phyloP scores from a whole-genome alignment of 2,113 vertebrate species.

The Entomyzon cyanotis region DNA sequence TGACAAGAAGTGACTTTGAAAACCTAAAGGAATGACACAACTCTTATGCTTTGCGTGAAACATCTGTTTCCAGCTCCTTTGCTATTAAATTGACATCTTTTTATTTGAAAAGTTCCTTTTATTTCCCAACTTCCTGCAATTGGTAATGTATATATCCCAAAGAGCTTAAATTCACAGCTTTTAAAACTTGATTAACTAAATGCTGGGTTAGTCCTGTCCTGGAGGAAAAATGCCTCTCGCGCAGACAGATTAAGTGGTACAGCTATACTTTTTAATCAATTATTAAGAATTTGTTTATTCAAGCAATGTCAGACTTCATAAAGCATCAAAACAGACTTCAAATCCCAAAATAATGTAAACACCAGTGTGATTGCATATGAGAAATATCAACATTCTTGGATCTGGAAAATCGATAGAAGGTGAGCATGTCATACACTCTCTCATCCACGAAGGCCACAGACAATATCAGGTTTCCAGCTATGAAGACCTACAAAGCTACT shows the following conservation, averaged over 20 bases:
- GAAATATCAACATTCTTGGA: conserved; percentile 65
- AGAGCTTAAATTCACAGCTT: conserved; percentile 69
- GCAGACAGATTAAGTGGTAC: conserved; percentile 46
- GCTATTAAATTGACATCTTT: conserved; percentile 83
- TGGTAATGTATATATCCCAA: conserved; percentile 75
- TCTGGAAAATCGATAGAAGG: conserved; percentile 52
- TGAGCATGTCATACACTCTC: neutral
- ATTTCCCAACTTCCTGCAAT: conserved; percentile 79
- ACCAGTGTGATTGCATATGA: conserved; percentile 47
- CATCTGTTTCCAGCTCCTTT: conserved; percentile 81
- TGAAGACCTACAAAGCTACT: neutral
- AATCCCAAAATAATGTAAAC: conserved; percentile 67
- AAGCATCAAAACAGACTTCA: conserved; percentile 69
- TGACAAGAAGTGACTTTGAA: conserved; percentile 84
- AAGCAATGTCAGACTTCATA: conserved; percentile 70
- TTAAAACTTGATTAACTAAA: conserved; percentile 64
- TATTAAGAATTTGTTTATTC: conserved; percentile 71
- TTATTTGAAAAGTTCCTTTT: conserved; percentile 82
- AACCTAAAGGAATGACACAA: conserved; percentile 75
- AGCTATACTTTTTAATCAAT: conserved; percentile 66
- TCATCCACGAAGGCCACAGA: neutral
- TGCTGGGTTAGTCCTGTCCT: conserved; percentile 46
- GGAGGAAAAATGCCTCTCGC: neutral
- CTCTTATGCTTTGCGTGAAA: conserved; percentile 67
- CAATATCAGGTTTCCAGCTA: conserved; percentile 3